These are phyloP conservation scores for Ectobius pallidus DNA, from an alignment of 2,888 invertebrate genomes.

Conservation along the genomic window DNA sequence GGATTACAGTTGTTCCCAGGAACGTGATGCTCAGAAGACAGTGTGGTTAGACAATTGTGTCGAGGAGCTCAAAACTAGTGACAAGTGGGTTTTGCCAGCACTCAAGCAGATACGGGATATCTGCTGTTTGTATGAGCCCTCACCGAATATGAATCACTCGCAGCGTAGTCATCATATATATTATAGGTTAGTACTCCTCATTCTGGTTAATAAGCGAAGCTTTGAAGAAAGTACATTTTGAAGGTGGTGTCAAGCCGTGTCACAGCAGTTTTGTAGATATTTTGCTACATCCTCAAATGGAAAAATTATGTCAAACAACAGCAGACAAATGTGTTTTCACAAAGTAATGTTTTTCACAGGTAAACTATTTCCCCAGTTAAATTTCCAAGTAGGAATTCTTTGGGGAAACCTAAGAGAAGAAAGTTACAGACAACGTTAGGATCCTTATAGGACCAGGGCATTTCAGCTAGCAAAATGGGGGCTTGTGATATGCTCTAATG, in stretches of 20 bases:
- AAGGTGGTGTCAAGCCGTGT: neutral
- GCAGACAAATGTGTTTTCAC: no score
- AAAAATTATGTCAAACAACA: no score
- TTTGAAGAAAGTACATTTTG: neutral
- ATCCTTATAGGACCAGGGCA: no score
- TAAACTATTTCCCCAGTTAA: no score
- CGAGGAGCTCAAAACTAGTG: constrained; percentile 87
- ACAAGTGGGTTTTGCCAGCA: constrained; percentile 93
- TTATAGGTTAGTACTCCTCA: constrained; percentile 60
- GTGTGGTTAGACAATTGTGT: constrained; percentile 96
- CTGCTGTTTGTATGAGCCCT: constrained; percentile 91
- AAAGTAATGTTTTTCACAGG: no score
- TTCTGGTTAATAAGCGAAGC: neutral
- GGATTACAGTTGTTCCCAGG: constrained; percentile 97
- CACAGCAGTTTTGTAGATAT: neutral
- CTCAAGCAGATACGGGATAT: constrained; percentile 95
- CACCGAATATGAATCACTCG: constrained; percentile 67
- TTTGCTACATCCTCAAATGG: no score
- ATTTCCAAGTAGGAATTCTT: no score
- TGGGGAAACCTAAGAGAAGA: no score
- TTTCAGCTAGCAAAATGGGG: no score
- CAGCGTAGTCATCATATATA: constrained; percentile 64
- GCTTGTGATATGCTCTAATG: no score
- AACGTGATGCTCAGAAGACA: constrained; percentile 94
- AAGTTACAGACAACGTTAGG: no score